Evolutionary conservation across 1,140 invertebrate species (phyloP), one percentile per base, ranked within the genome.

Genomic region (Ephestia elutella): DNA sequence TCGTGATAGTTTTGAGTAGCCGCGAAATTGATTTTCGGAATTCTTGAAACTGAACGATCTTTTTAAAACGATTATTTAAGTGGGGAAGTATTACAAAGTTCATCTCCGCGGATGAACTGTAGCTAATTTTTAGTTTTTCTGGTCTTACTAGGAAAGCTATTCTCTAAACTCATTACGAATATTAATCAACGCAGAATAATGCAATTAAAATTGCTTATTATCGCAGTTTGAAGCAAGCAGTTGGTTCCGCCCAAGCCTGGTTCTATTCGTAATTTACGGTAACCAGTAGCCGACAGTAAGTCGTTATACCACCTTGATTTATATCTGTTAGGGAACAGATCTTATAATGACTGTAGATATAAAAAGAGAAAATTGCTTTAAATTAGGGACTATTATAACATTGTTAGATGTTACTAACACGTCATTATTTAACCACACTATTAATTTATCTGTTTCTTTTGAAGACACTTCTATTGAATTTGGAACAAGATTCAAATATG

Each of bases 201-300:
- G n/a, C 15, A 44, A 44, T 44, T 44, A 44, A 44, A 44, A 5
- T 15, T 44, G 13, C 13, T 44, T n/a, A 15, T 44, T 44, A 44
- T 44, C 38, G n/a, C 38, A 44, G 38, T 44, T 44, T 44, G 5
- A 44, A 44, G 13, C n/a, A 15, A 44, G 13, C 38, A 44, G 18
- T 44, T 19, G 19, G 30, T 38, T n/a, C 56, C 20, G 44, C 54
- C 28, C n/a, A 25, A 53, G 21, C 50, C 50, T n/a, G 25, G 48
- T 49, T 49, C 25, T 25, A 49, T 28, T 20, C 48, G 49, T 57
- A 57, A 57, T 57, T 57, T 57, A 49, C 56, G 48, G 48, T 53
- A 56, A 56, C 54, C 54, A 56, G 56, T 57, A 57, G 56, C 56
- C 49, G 56, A 57, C 56, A 50, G 3, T 49, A 49, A 49, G 56